Conservation (phyloP, 2,797 vertebrate genomes). For the Sardinella longiceps region DNA sequence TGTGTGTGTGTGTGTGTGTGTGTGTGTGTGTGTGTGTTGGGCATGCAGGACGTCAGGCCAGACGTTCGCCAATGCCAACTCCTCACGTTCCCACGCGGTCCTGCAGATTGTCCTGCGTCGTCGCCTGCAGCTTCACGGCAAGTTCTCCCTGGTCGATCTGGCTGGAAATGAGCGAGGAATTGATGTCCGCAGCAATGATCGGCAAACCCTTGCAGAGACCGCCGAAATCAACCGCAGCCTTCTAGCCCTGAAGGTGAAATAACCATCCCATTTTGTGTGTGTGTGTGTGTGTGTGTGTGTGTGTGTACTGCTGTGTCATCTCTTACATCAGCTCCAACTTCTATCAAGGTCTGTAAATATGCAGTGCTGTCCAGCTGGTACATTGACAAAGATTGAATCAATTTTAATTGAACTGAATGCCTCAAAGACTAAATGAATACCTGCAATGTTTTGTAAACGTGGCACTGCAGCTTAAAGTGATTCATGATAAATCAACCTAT, state of each 20-base stretch:
- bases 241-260: conserved; percentile 89
- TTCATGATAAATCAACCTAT: too few species aligned
- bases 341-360: background rate
- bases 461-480: background rate
- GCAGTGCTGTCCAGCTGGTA: background rate
- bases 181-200: conserved; percentile 88
- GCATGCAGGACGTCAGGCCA: conserved; percentile 95
- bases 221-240: conserved; percentile 97
- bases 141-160: conserved; percentile 94
- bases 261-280: background rate
- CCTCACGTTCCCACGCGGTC: conserved; percentile 93
- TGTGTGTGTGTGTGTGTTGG: conserved; percentile 63
- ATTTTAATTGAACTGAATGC: background rate
- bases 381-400: too few species aligned
- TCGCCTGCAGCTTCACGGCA: conserved; percentile 83
- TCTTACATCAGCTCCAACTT: too few species aligned
- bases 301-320: too few species aligned
- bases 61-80: conserved; percentile 92
- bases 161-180: conserved; percentile 95
- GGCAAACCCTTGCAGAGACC: conserved; percentile 88
- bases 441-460: background rate
- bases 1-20: background rate
- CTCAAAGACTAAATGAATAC: background rate
- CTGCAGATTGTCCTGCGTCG: conserved; percentile 89
- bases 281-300: too few species aligned